phyloP scores from a whole-genome alignment of 2,113 vertebrate genomes.

The Lycaon pictus region DNA sequence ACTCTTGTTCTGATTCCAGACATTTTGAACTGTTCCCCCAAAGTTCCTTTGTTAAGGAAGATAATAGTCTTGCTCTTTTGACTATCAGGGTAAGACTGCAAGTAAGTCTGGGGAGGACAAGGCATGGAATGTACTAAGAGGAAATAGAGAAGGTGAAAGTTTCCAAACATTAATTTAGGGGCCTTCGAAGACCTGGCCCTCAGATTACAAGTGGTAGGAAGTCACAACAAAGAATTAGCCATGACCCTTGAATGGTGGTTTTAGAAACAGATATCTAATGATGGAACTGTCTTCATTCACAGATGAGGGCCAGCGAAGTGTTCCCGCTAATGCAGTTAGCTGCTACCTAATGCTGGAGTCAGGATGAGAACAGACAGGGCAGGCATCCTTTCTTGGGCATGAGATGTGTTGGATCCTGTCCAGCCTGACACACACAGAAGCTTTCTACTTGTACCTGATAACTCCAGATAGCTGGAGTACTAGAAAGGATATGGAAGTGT shows the following conservation, averaged over 20 bases:
- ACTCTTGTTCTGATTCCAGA: neutral
- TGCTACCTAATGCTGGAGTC: neutral
- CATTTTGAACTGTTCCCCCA: neutral
- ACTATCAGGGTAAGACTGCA: neutral
- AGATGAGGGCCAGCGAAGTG: neutral
- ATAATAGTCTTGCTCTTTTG: neutral
- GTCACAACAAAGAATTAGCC: neutral
- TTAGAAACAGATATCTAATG: neutral
- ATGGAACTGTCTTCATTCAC: neutral
- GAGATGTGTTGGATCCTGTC: neutral
- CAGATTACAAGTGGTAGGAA: neutral
- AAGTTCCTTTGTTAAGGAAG: neutral
- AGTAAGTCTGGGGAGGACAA: neutral
- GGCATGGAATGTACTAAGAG: neutral
- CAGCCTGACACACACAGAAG: neutral
- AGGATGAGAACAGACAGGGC: neutral
- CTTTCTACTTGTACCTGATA: neutral
- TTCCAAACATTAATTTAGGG: neutral
- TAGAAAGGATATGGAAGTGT: neutral
- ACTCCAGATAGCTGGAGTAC: neutral
- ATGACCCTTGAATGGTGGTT: neutral
- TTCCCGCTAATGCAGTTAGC: neutral
- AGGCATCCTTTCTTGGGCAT: neutral
- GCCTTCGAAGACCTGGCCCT: neutral
- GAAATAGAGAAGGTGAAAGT: neutral